phyloP scores from a whole-genome alignment of 2,113 vertebrate genomes.

The Axis porcinus region DNA sequence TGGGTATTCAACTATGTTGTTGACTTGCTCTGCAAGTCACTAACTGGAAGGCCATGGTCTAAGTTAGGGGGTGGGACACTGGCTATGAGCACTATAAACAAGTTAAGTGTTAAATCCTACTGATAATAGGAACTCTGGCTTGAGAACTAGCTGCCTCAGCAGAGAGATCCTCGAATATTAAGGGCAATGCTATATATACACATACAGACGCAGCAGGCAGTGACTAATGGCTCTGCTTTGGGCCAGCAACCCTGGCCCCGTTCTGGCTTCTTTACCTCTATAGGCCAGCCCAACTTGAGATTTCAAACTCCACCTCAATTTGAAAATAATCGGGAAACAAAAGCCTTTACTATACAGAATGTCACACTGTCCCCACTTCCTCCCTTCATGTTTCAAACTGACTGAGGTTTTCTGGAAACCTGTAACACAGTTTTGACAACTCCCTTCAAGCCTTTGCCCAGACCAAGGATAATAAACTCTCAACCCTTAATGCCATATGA shows the following conservation, averaged over 20 bases:
- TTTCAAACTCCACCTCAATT: slow-evolving; percentile 1
- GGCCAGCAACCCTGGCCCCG: background rate
- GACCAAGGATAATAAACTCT: background rate
- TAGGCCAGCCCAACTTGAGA: background rate
- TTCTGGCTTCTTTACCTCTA: slow-evolving; percentile 7
- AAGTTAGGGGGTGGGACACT: background rate
- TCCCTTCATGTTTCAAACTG: slow-evolving; percentile 25
- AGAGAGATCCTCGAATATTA: slow-evolving; percentile 52
- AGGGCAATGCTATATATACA: slow-evolving; percentile 61
- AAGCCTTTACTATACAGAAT: background rate
- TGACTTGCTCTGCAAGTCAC: background rate
- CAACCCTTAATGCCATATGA: background rate
- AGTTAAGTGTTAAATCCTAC: slow-evolving; percentile 52
- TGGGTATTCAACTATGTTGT: background rate
- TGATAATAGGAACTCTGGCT: slow-evolving; percentile 54
- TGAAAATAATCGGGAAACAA: slow-evolving; percentile 22
- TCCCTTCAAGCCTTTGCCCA: background rate
- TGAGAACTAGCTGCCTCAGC: slow-evolving; percentile 56
- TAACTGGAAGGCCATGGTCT: slow-evolving; percentile 24
- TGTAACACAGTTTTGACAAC: background rate
- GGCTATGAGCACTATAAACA: slow-evolving; percentile 49
- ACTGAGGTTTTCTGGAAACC: background rate
- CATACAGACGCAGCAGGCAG: background rate
- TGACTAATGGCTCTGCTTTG: slow-evolving; percentile 39
- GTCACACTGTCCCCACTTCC: background rate